Percentiles rank a stretch among this genome's conserved stretches.
These are phyloP conservation scores for Epsilonema sp. DNA, from an alignment of 2,888 invertebrate species.

Conservation along the genomic window DNA sequence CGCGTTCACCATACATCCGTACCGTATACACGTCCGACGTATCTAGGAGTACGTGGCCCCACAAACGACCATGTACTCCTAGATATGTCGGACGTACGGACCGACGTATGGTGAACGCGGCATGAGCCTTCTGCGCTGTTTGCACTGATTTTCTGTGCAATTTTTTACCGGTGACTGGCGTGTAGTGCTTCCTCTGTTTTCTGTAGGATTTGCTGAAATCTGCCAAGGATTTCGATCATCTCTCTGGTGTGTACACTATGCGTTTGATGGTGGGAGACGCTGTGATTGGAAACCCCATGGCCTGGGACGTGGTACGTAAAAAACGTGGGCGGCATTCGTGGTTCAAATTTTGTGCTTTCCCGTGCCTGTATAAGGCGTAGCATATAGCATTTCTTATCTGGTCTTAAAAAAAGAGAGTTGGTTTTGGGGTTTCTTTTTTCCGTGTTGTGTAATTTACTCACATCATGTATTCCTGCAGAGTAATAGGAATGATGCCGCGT, in stretches of 20 bases:
- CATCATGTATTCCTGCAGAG: no score
- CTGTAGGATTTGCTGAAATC: conserved; percentile 50
- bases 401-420: neutral
- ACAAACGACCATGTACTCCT: no score
- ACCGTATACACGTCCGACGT: no score
- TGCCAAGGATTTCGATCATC: conserved; percentile 52
- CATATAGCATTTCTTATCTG: no score
- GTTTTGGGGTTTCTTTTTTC: neutral
- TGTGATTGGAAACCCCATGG: conserved; percentile 63
- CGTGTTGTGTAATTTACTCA: no score
- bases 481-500: no score
- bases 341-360: no score
- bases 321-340: neutral
- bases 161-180: neutral
- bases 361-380: no score
- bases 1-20: no score
- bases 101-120: no score
- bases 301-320: conserved; percentile 50
- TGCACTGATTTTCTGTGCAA: neutral
- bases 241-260: conserved; percentile 57
- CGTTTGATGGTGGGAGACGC: conserved; percentile 75
- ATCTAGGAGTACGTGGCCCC: no score
- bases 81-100: no score
- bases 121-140: neutral
- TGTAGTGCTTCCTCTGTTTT: conserved; percentile 9